Base-by-base conservation (phyloP, 2,888 invertebrate genomes). In the Pollenia angustigena region DNA sequence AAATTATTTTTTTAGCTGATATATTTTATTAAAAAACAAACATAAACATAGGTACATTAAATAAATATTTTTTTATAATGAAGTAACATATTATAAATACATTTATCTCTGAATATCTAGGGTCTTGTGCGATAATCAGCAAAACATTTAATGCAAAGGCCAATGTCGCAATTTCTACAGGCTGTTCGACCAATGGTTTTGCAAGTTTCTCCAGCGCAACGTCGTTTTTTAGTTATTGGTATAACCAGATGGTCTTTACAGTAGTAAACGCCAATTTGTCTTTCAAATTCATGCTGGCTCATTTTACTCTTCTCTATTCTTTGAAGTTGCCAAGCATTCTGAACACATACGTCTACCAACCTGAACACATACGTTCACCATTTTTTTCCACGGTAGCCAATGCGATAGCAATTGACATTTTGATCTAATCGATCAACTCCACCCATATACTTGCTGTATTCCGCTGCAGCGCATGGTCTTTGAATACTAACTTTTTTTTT, bases 381-480 rank as follows among this genome's bases (percentile, higher is more conserved):
- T 48, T 64, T 64, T 12, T 64, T 46, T 18, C 64, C 64, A n/a
- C 46, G 64, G 18, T 64, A 64, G 12, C 64, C 42, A 46, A 44
- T 18, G 6, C 64, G 18, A 64, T 46, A 64, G 64, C 46, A 64
- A n/a, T 44, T 64, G 46, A 64, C 64, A 64, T 69, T 69, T 54
- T 69, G 40, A 54, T 54, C 69, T 14, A 54, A 11, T 18, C 52
- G 40, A 69, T 69, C 69, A 54, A 44, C 42, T n/a, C n/a, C n/a
- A n/a, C n/a, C n/a, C n/a, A n/a, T n/a, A n/a, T n/a, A n/a, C n/a
- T n/a, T n/a, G n/a, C n/a, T n/a, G n/a, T n/a, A n/a, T n/a, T n/a
- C n/a, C n/a, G n/a, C n/a, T n/a, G n/a, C n/a, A n/a, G n/a, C n/a
- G n/a, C n/a, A n/a, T n/a, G n/a, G n/a, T n/a, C n/a, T n/a, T n/a